These are phyloP conservation scores for Trinectes maculatus DNA, from an alignment of 2,113 vertebrate genomes.

Conservation along the genomic window DNA sequence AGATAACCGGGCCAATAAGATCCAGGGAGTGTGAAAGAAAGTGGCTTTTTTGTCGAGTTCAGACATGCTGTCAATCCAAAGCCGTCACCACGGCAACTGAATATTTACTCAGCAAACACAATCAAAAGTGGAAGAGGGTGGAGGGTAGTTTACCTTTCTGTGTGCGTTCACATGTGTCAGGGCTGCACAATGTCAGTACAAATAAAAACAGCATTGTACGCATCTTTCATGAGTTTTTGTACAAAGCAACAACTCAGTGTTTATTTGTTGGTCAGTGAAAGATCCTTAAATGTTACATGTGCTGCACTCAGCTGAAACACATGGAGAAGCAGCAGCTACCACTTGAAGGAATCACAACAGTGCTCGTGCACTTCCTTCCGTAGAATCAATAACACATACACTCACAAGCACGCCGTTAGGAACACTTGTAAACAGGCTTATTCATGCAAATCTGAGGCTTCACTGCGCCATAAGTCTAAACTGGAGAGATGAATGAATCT, in stretches of 20 bases:
- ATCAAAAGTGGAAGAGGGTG: constrained; percentile 21
- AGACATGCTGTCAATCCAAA: constrained; percentile 31
- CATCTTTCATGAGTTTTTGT: too few relatives aligned
- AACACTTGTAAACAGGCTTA: too few relatives aligned
- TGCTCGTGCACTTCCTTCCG: too few relatives aligned
- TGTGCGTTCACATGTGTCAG: background rate
- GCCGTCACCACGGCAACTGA: constrained; percentile 1
- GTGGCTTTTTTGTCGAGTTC: constrained; percentile 47
- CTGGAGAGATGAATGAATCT: too few relatives aligned
- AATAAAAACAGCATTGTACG: background rate
- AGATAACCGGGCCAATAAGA: constrained; percentile 54
- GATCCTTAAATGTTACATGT: too few relatives aligned
- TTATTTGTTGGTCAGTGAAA: too few relatives aligned
- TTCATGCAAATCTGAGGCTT: too few relatives aligned
- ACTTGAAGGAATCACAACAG: too few relatives aligned
- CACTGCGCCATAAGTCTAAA: too few relatives aligned
- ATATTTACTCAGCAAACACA: constrained; percentile 61
- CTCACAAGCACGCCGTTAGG: too few relatives aligned
- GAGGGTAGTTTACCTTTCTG: background rate
- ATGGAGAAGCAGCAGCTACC: background rate
- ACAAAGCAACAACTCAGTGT: too few relatives aligned
- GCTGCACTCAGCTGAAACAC: background rate
- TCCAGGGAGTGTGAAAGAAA: constrained; percentile 53
- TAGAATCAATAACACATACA: too few relatives aligned
- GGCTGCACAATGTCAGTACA: background rate